Evolutionary conservation across 2,888 invertebrate species (phyloP).

Genomic region (Halictus quadricinctus): DNA sequence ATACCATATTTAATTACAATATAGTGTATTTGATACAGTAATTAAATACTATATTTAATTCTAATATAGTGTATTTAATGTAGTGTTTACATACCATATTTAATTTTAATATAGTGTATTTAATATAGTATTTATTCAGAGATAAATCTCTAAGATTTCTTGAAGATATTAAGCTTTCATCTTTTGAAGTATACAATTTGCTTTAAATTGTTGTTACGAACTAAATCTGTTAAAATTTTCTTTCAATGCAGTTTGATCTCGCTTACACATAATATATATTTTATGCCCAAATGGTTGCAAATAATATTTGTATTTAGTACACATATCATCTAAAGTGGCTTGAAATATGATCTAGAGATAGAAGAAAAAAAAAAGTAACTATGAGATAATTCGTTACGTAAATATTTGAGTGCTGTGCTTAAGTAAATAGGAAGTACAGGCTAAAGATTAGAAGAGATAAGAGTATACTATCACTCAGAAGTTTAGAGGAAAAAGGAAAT

Average conservation of each 20-base stretch:
- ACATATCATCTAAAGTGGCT: not conserved
- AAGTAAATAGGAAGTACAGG: too few relatives aligned
- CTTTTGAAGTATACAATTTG: not conserved
- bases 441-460: not conserved
- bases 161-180: not conserved
- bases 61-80: too few relatives aligned
- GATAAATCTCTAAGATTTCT: not conserved
- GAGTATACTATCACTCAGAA: not conserved
- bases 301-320: not conserved
- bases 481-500: not conserved
- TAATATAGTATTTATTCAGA: not conserved
- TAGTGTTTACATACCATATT: too few relatives aligned
- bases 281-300: too few relatives aligned
- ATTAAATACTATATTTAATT: not conserved
- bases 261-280: too few relatives aligned
- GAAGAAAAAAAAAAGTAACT: not conserved
- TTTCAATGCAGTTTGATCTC: too few relatives aligned
- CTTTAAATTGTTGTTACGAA: not conserved
- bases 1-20: not conserved
- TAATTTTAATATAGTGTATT: too few relatives aligned
- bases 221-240: not conserved
- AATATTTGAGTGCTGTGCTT: not conserved
- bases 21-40: not conserved
- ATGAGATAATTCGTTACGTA: not conserved
- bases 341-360: not conserved